Conservation (phyloP, 2,888 invertebrate genomes). For the Dryadula phaetusa region DNA sequence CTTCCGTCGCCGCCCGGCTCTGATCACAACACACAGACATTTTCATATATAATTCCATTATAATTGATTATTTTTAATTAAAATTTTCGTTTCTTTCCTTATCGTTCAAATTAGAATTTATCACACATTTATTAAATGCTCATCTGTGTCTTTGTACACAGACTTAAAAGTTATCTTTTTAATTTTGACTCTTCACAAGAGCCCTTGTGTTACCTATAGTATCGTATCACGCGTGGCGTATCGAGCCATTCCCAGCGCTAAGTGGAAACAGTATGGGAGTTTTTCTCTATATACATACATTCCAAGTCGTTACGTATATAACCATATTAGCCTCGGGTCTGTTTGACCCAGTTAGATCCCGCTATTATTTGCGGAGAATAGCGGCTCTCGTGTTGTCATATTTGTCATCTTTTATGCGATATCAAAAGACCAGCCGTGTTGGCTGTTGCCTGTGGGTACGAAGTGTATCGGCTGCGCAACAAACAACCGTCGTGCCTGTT, state of each 20-base stretch:
- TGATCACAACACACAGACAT: constrained; percentile 17
- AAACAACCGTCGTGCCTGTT: neutral
- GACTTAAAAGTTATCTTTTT: no score
- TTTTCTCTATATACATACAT: neutral
- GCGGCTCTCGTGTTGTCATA: constrained; percentile 31
- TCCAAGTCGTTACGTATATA: neutral
- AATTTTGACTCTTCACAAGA: constrained; percentile 25
- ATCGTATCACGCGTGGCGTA: neutral
- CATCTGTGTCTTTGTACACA: no score
- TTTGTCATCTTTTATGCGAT: constrained; percentile 34
- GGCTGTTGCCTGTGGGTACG: constrained; percentile 17
- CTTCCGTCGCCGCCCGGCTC: constrained; percentile 28
- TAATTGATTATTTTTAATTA: constrained; percentile 1
- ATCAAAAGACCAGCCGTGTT: constrained; percentile 35
- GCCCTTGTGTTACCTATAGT: constrained; percentile 10
- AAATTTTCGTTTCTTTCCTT: no score
- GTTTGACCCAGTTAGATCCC: constrained; percentile 27
- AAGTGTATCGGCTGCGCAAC: neutral
- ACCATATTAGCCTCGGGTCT: constrained; percentile 5
- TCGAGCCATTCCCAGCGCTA: neutral
- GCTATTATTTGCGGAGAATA: constrained; percentile 28
- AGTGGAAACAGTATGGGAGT: neutral
- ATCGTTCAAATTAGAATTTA: no score
- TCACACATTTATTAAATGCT: no score
- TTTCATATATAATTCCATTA: constrained; percentile 8